Percentiles rank a stretch among this genome's conserved stretches.
These are phyloP conservation scores for Trissolcus brochymenae DNA, from an alignment of 2,888 invertebrate species.

Conservation along the genomic window DNA sequence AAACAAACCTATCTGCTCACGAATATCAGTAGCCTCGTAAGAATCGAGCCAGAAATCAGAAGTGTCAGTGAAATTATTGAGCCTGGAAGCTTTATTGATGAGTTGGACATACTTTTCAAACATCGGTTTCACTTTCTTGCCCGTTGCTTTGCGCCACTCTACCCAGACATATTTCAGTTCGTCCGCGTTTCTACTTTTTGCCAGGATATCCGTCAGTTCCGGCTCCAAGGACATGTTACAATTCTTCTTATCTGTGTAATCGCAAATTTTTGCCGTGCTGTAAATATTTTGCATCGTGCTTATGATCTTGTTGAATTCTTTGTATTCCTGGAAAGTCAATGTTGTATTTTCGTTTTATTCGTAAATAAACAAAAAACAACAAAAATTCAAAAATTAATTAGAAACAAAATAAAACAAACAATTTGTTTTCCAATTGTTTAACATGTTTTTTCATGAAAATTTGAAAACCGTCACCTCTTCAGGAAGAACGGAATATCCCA, in stretches of 20 bases:
- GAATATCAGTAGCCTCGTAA: constrained; percentile 76
- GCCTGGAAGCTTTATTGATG: constrained; percentile 72
- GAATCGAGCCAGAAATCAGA: constrained; percentile 74
- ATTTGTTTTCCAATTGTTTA: no score
- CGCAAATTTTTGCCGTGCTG: constrained; percentile 87
- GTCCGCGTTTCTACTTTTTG: constrained; percentile 84
- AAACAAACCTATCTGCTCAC: constrained; percentile 72
- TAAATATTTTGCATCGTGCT: constrained; percentile 87
- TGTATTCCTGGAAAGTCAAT: constrained; percentile 60
- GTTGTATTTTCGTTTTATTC: neutral
- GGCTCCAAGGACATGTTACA: constrained; percentile 87
- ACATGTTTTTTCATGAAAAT: no score
- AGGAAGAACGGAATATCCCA: constrained; percentile 86
- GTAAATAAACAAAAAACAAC: neutral
- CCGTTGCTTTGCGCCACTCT: constrained; percentile 86
- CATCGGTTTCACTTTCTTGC: constrained; percentile 79
- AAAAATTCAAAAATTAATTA: no score
- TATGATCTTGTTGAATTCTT: constrained; percentile 80
- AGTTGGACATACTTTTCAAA: constrained; percentile 71
- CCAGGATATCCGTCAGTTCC: constrained; percentile 83
- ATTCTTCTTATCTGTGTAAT: constrained; percentile 80
- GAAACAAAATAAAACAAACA: constrained; percentile 2
- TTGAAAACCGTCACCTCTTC: constrained; percentile 81
- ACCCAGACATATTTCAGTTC: constrained; percentile 88
- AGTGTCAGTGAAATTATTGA: constrained; percentile 73